Conservation (phyloP, 2,888 invertebrate species). For the Itoplectis maculator region DNA sequence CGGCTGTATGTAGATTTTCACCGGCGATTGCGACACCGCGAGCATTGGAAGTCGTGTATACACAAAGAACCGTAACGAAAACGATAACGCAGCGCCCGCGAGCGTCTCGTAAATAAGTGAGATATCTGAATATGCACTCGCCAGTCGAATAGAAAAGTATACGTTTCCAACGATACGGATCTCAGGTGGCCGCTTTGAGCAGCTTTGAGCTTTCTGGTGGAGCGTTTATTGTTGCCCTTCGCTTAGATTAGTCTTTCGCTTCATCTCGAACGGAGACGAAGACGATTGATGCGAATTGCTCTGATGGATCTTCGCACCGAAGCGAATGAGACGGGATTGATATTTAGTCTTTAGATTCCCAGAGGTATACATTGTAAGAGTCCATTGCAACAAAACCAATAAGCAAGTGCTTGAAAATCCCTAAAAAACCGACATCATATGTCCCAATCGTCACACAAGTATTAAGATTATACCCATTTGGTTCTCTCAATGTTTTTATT, state of each 20-base stretch:
- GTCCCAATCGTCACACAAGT: no score
- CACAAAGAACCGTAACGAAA: constrained; percentile 61
- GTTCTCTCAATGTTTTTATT: no score
- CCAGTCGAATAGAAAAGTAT: constrained; percentile 14
- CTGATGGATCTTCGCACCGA: no score
- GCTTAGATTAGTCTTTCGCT: background rate
- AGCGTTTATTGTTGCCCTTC: background rate
- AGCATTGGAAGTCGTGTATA: constrained; percentile 27
- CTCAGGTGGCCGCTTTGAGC: background rate
- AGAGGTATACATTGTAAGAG: no score
- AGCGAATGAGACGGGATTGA: no score
- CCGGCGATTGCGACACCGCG: constrained; percentile 14
- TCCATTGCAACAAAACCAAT: no score
- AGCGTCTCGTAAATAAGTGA: constrained; percentile 14
- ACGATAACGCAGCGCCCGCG: constrained; percentile 27
- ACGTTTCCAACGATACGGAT: background rate
- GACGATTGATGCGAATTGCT: no score
- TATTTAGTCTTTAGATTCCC: no score
- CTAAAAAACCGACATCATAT: no score
- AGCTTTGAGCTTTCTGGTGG: no score
- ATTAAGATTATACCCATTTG: no score
- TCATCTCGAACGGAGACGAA: background rate
- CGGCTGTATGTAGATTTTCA: constrained; percentile 27
- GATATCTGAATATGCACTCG: constrained; percentile 38
- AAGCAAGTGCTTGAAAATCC: no score